Evolutionary conservation across 2,888 invertebrate species (phyloP), one percentile per base, ranked within the genome.

Genomic region (Merodon equestris): DNA sequence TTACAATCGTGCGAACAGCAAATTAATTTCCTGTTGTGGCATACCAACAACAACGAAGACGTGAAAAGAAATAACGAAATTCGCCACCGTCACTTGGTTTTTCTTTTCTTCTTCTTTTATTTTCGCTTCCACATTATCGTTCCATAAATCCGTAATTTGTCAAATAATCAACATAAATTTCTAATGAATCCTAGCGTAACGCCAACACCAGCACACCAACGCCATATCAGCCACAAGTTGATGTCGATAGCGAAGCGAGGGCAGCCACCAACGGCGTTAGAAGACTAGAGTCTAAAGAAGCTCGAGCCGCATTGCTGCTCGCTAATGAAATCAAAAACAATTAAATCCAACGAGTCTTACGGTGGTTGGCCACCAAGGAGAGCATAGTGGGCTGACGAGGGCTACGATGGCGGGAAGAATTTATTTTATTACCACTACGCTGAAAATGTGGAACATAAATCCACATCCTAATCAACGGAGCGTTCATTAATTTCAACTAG

Each of bases 401-500:
- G 54, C n/a, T 7, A 3, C 7, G 34, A 12, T 10, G 51, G 51
- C 63, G 42, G 56, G 36, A 45, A 40, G 38, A 17, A 51, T 61
- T 17, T 50, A 60, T 72, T 77, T 77, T 60, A 66, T 71, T 71
- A 60, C 64, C 76, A 70, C 64, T 66, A 70, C 60, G 51, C 56
- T 50, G 50, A 54, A 44, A 60, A 42, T 54, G 61, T 36, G 13
- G 40, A 71, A 66, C 60, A 76, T 76, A 76, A 76, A 71, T 76
- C 56, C 45, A 50, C 40, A 77, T 77, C 67, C 63, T 73, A 77
- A 73, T 77, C 72, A 77, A 44, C 77, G 57, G 72, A 77, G 77
- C 77, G 73, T 77, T 77, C 67, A 72, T 77, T 77, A 72, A 77
- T 77, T 73, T 77, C 38, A 77, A 57, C 77, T 61, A 72, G 51